Evolutionary conservation across 1,140 invertebrate species (phyloP), one percentile per base, ranked within the genome.

Genomic region (Papilio machaon): DNA sequence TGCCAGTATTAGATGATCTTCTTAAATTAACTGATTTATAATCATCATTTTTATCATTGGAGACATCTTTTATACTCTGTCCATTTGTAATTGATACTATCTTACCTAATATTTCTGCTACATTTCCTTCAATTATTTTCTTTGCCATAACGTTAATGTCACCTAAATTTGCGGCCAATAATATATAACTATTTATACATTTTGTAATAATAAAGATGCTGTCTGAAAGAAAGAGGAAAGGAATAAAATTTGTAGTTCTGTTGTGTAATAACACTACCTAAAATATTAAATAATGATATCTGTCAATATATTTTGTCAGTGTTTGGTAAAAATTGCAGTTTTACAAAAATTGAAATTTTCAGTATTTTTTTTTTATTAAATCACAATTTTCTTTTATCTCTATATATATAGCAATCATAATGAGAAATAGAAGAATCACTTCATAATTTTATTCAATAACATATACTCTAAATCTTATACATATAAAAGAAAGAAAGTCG

Each of bases 91-190:
- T 85, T 9, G 6, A 35, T 35, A 70, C 35, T 74, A 88, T 81
- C 58, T 82, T 76, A 8, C 78, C 80, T 35, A 92, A 43, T 78
- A 85, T 82, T 3, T 87, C 64, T 1, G 85, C 86, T 3, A 92
- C 19, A 2, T 85, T 80, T 58, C 87, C 82, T 1, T 91, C 84
- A 0, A 88, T 75, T 7, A 91, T 82, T 82, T 90, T 87, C 46
- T 86, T 89, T 0, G 89, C 91, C 60, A 93, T 85, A 1, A 75
- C 81, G 11, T 85, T 83, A 67, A 93, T 89, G 58, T 92, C 92
- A 4, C 91, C 85, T 52, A 90, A 23, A 82, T 92, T 90, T 0
- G 89, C 89, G 19, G 91, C 89, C 0, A 92, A 80, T 8, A 91
- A 15, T 2, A 92, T 83, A 35, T 92, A 91, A 9, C 84, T 80